Percentiles rank a stretch among this genome's conserved stretches.
These are phyloP conservation scores for Crotalus horridus DNA, from an alignment of 2,113 vertebrate genomes.

Conservation along the genomic window DNA sequence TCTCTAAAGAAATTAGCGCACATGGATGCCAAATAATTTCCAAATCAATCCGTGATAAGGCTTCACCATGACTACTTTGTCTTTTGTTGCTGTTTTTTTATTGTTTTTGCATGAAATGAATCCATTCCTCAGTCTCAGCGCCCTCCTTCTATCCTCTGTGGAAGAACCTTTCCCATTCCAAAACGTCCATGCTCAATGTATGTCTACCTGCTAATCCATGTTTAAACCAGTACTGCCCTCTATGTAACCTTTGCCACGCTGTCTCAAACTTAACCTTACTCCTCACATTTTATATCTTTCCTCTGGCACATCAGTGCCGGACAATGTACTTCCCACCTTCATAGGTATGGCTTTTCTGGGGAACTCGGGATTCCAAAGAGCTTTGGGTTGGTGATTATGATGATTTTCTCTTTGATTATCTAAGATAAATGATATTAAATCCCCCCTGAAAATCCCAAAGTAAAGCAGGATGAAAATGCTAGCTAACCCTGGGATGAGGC, in stretches of 20 bases:
- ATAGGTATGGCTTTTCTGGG: not conserved
- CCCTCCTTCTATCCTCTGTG: not conserved
- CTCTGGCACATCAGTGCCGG: not conserved
- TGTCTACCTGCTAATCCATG: not conserved
- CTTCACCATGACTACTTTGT: not conserved
- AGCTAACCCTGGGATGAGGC: slow-evolving; percentile 24
- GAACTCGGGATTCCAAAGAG: not conserved
- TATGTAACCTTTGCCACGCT: not conserved
- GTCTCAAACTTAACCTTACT: not conserved
- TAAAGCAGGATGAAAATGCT: slow-evolving; percentile 23
- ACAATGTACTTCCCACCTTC: not conserved
- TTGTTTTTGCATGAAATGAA: not conserved
- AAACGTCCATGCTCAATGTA: not conserved
- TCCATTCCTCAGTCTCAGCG: not conserved
- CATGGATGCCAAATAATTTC: not conserved
- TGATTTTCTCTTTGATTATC: not conserved
- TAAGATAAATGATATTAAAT: not conserved
- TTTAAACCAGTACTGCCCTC: not conserved
- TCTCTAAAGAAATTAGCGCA: not conserved
- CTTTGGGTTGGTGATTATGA: not conserved
- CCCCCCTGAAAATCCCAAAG: slow-evolving; percentile 16
- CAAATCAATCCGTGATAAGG: not conserved
- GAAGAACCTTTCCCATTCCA: not conserved
- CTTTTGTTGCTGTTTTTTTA: not conserved
- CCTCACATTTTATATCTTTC: not conserved